phyloP scores from a whole-genome alignment of 2,888 invertebrate genomes.

The Cheilosia soror region DNA sequence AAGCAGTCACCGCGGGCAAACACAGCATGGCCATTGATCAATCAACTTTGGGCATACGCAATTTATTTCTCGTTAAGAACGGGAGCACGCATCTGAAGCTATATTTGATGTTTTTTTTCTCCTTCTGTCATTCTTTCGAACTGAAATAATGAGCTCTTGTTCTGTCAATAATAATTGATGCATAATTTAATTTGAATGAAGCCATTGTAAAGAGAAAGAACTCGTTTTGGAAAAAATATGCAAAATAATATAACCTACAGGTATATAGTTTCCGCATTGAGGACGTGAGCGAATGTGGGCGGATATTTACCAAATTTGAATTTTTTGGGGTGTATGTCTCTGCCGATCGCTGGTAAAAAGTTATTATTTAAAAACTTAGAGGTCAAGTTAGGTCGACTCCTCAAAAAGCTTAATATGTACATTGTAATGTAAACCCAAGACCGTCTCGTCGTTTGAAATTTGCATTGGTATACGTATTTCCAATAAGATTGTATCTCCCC shows the following conservation, averaged over 20 bases:
- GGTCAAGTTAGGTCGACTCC: too few relatives aligned
- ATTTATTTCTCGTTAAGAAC: slow-evolving; percentile 75
- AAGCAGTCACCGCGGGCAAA: slow-evolving; percentile 59
- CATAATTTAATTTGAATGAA: slow-evolving; percentile 74
- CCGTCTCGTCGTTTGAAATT: too few relatives aligned
- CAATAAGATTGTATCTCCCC: too few relatives aligned
- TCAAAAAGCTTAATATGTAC: too few relatives aligned
- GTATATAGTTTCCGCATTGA: not conserved
- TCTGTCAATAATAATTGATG: slow-evolving; percentile 76
- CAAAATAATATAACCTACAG: slow-evolving; percentile 5
- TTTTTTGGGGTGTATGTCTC: too few relatives aligned
- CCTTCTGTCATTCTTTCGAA: slow-evolving; percentile 38
- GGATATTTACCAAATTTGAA: too few relatives aligned
- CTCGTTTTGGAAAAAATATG: not conserved
- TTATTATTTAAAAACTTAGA: too few relatives aligned
- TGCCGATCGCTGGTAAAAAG: too few relatives aligned
- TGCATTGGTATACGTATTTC: too few relatives aligned
- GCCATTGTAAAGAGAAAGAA: slow-evolving; percentile 42
- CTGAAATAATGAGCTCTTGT: slow-evolving; percentile 75
- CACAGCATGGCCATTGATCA: slow-evolving; percentile 75
- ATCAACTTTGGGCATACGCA: slow-evolving; percentile 75
- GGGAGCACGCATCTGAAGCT: slow-evolving; percentile 73
- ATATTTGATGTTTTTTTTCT: slow-evolving; percentile 10
- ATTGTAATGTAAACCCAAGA: too few relatives aligned
- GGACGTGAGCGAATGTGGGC: too few relatives aligned